Percentiles rank a stretch among this genome's conserved stretches.
These are phyloP conservation scores for Drosophila leonis DNA, from an alignment of 2,888 invertebrate genomes.

Conservation along the genomic window DNA sequence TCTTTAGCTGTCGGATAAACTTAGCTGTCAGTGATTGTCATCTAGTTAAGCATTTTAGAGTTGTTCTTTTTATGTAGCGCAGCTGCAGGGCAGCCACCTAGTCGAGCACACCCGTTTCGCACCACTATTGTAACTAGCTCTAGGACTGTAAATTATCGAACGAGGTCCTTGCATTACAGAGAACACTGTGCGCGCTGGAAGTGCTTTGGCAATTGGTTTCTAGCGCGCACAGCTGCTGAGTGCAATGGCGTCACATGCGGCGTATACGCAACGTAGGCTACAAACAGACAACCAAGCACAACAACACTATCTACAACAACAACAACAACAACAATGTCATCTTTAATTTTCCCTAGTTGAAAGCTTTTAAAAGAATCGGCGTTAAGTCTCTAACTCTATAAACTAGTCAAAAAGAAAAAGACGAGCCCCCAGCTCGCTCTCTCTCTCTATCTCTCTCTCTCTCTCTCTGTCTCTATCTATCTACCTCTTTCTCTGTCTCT, in stretches of 20 bases:
- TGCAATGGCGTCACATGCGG: conserved; percentile 56
- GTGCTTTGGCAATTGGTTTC: conserved; percentile 4
- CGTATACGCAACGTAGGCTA: conserved; percentile 64
- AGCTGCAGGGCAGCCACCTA: conserved; percentile 22
- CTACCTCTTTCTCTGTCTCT: conserved; percentile 26
- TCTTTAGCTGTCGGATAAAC: conserved; percentile 61
- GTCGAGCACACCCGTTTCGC: conserved; percentile 14
- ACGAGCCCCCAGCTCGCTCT: conserved; percentile 24
- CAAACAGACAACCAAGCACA: conserved; percentile 26
- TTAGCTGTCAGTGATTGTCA: conserved; percentile 45
- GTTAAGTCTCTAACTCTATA: conserved; percentile 36
- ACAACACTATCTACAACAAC: conserved; percentile 8
- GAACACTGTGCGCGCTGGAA: conserved; percentile 43
- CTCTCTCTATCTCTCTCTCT: conserved; percentile 24
- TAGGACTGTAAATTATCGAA: conserved; percentile 57
- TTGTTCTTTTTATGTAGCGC: not conserved
- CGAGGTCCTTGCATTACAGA: conserved; percentile 65
- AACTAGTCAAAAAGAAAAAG: conserved; percentile 12
- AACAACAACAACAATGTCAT: conserved; percentile 43
- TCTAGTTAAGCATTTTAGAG: conserved; percentile 22
- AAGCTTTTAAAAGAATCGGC: conserved; percentile 55
- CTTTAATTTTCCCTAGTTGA: conserved; percentile 50
- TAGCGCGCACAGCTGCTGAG: conserved; percentile 43
- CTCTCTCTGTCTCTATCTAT: conserved; percentile 26
- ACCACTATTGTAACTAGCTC: conserved; percentile 49